Percentiles rank a stretch among this genome's conserved stretches.
Conservation (phyloP, 2,113 vertebrate species). For the Edolisoma coerulescens region DNA sequence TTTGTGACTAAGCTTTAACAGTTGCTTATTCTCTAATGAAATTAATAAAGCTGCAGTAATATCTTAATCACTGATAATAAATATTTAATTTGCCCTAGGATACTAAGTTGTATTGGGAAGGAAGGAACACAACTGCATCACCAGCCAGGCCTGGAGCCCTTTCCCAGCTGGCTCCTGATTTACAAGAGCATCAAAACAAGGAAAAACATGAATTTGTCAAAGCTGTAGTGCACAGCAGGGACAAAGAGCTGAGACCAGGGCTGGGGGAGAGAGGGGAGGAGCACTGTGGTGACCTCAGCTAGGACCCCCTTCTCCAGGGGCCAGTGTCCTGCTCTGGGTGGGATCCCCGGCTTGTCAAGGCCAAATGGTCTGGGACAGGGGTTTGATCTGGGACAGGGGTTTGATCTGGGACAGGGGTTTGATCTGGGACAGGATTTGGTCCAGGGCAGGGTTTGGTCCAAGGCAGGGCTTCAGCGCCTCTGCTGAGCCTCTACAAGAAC, state of each 20-base stretch:
- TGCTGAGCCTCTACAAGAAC: not conserved
- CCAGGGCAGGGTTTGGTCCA: not conserved
- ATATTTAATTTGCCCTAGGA: not conserved
- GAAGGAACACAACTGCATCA: not conserved
- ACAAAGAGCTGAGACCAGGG: not conserved
- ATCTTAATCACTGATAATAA: not conserved
- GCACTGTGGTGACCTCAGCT: not conserved
- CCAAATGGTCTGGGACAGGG: not conserved
- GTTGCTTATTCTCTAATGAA: not conserved
- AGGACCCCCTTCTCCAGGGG: not conserved
- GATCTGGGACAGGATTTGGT: too few relatives aligned
- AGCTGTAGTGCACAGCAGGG: not conserved
- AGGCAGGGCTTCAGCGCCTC: not conserved
- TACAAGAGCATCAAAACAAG: not conserved
- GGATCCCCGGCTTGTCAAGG: rapidly evolving
- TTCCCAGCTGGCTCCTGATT: not conserved
- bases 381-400: not conserved
- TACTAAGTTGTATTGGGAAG: not conserved
- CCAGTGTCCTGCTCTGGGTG: not conserved
- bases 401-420: not conserved
- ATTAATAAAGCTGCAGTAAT: not conserved
- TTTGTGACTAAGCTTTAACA: not conserved
- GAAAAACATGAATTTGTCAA: not conserved
- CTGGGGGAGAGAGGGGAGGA: not conserved
- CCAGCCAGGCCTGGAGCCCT: not conserved